Evolutionary conservation across 2,797 vertebrate species (phyloP).

Genomic region (Margarornis squamiger): DNA sequence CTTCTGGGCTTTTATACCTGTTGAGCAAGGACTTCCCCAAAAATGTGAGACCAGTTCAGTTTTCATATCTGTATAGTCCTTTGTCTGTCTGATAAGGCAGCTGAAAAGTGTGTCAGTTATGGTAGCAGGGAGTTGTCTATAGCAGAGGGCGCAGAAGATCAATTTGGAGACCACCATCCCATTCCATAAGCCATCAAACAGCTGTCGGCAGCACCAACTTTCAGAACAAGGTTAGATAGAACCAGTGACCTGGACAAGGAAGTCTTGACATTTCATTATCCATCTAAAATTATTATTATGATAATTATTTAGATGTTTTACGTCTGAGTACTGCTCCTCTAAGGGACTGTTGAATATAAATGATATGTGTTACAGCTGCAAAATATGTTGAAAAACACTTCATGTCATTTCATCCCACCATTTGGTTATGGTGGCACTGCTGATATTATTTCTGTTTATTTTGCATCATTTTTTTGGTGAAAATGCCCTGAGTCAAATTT

Average conservation of each 20-base stretch:
- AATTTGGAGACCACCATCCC: not conserved
- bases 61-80: not conserved
- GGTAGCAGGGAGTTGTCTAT: not conserved
- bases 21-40: not conserved
- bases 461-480: not conserved
- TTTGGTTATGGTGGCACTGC: not conserved
- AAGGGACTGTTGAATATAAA: not conserved
- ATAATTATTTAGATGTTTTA: too few relatives aligned
- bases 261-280: not conserved
- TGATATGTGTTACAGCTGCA: not conserved
- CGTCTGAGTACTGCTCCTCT: not conserved
- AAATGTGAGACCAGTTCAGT: not conserved
- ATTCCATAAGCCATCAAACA: not conserved
- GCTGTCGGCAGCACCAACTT: not conserved
- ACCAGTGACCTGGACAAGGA: slow-evolving; percentile 11
- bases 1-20: not conserved
- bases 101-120: not conserved
- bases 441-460: not conserved
- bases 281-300: not conserved
- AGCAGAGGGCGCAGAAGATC: not conserved
- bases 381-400: not conserved
- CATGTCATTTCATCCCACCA: not conserved
- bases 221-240: not conserved
- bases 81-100: not conserved
- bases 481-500: not conserved